Conservation (phyloP, 2,888 invertebrate species). For the Ophion obscuratus region DNA sequence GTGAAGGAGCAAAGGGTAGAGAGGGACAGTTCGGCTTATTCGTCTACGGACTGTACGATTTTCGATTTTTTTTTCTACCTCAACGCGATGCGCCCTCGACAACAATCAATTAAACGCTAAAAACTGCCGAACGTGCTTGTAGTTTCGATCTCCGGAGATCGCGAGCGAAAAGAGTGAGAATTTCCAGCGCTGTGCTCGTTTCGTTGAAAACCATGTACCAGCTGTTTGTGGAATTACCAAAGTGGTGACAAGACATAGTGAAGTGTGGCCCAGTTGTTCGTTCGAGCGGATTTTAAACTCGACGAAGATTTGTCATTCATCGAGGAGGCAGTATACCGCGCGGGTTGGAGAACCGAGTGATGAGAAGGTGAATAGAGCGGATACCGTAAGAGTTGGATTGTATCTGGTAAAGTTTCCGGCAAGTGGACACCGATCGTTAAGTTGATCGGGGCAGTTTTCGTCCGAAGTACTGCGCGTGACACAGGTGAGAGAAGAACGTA, state of each 20-base stretch:
- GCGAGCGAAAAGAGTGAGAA: not conserved
- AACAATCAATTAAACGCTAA: constrained; percentile 6
- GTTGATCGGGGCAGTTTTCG: too few species aligned
- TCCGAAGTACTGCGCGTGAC: not conserved
- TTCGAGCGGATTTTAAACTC: not conserved
- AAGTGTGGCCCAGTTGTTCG: constrained; percentile 3
- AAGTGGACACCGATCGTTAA: not conserved
- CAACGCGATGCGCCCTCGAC: not conserved
- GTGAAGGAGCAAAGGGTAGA: constrained; percentile 8
- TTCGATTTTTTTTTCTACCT: constrained; percentile 21
- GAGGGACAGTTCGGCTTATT: not conserved
- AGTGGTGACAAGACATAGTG: constrained; percentile 19
- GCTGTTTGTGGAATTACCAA: not conserved
- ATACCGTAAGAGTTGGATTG: too few species aligned
- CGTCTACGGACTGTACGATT: constrained; percentile 7
- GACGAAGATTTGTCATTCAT: too few species aligned
- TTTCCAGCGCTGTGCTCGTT: not conserved
- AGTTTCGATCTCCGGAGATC: not conserved
- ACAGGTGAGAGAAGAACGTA: not conserved
- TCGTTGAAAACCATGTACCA: not conserved
- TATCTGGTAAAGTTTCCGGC: not conserved
- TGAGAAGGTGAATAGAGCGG: constrained; percentile 12
- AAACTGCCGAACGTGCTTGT: not conserved
- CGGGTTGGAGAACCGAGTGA: not conserved
- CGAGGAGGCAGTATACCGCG: not conserved